phyloP scores from a whole-genome alignment of 2,888 invertebrate species.

The Danaus chrysippus region DNA sequence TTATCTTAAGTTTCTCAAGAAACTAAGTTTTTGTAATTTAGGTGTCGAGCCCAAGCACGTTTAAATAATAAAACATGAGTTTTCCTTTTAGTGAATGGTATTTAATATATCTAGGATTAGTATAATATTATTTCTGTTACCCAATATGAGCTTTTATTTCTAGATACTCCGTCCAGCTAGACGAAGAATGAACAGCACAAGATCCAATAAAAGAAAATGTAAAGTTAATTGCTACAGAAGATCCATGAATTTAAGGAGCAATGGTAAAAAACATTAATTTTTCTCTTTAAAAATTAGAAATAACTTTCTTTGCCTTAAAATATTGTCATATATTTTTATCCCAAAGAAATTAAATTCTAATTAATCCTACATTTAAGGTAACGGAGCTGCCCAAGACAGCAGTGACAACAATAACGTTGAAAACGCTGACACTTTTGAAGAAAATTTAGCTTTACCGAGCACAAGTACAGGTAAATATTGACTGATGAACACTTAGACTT shows the following conservation, averaged over 20 bases:
- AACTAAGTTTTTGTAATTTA: too few relatives aligned
- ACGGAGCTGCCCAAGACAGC: constrained; percentile 52
- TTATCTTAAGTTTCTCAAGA: too few relatives aligned
- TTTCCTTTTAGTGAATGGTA: too few relatives aligned
- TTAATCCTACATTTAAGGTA: constrained; percentile 37
- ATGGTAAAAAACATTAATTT: constrained; percentile 42
- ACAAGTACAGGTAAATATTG: constrained; percentile 79
- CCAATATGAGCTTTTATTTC: constrained; percentile 19
- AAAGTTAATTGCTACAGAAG: constrained; percentile 66
- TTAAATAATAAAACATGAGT: too few relatives aligned
- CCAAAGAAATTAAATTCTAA: background rate
- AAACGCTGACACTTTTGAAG: constrained; percentile 55
- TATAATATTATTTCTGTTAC: too few relatives aligned
- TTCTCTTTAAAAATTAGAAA: background rate
- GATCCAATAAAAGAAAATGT: constrained; percentile 66
- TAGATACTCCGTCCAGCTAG: constrained; percentile 66
- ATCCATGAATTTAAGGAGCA: constrained; percentile 58
- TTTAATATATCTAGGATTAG: too few relatives aligned
- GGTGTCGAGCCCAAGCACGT: too few relatives aligned
- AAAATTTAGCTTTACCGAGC: constrained; percentile 80
- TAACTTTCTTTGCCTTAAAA: background rate
- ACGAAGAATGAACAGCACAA: constrained; percentile 61
- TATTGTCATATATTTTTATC: background rate
- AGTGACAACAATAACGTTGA: constrained; percentile 55
- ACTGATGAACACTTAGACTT: background rate